Conservation (phyloP, 2,113 vertebrate genomes). For the Orthonyx spaldingii region DNA sequence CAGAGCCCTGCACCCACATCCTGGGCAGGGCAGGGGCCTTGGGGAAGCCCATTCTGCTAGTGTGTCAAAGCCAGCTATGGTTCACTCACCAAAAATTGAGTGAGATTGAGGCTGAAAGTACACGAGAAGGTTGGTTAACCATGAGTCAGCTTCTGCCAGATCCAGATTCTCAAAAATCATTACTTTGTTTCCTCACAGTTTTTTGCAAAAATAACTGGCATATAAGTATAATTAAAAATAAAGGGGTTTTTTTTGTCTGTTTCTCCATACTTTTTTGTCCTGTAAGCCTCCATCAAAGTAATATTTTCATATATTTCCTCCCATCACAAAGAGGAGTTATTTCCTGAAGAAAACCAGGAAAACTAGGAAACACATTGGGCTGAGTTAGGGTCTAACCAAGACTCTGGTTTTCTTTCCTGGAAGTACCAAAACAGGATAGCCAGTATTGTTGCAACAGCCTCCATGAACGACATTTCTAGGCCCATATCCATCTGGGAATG, state of each 20-base stretch:
- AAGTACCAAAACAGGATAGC: neutral
- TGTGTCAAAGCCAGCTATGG: rapidly evolving
- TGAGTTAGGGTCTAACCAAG: neutral
- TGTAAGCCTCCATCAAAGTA: neutral
- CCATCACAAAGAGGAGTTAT: neutral
- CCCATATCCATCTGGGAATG: neutral
- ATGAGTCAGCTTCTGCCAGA: neutral
- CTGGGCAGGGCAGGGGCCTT: neutral
- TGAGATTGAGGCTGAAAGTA: neutral
- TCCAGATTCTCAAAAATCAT: neutral
- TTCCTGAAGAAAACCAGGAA: neutral
- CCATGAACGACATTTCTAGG: neutral
- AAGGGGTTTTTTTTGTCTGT: neutral
- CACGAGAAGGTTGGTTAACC: neutral
- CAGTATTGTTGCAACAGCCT: neutral
- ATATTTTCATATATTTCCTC: rapidly evolving
- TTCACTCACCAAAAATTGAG: neutral
- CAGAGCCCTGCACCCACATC: rapidly evolving
- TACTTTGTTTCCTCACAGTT: neutral
- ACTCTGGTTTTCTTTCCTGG: neutral
- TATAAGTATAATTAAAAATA: neutral
- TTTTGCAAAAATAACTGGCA: neutral
- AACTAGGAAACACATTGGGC: neutral
- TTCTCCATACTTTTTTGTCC: neutral
- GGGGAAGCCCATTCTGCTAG: neutral